Evolutionary conservation across 2,888 invertebrate genomes (phyloP).

Genomic region (Andrena flavipes): DNA sequence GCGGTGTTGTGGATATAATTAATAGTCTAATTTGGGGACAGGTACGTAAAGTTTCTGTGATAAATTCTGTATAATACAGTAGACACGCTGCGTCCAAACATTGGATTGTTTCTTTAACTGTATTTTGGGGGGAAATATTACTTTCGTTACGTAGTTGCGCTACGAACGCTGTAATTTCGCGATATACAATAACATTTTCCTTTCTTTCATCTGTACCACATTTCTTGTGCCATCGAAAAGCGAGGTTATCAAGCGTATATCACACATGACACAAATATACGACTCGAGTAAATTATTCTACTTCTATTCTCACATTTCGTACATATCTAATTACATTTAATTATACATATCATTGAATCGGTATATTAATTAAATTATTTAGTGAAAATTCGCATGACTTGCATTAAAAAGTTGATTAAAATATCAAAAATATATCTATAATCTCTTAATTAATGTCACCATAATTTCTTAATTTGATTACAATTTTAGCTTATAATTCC

Average conservation of each 20-base stretch:
- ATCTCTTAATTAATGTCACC: not conserved
- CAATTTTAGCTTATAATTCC: not conserved
- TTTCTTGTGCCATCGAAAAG: not conserved
- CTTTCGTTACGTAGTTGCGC: not conserved
- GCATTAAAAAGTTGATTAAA: not conserved
- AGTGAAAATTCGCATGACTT: not conserved
- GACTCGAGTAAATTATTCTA: not conserved
- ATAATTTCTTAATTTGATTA: not conserved
- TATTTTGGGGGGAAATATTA: not conserved
- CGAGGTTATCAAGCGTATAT: constrained; percentile 42
- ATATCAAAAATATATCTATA: not conserved
- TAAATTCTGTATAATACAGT: constrained; percentile 5
- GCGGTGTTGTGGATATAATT: constrained; percentile 64
- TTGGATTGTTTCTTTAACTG: not conserved
- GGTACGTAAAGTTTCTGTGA: constrained; percentile 64
- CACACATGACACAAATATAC: not conserved
- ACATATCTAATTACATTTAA: no score
- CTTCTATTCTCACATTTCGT: not conserved
- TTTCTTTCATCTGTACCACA: not conserved
- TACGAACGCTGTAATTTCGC: not conserved
- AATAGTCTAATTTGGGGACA: constrained; percentile 61
- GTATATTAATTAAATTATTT: not conserved
- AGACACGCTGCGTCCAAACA: not conserved
- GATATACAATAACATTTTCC: not conserved
- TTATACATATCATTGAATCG: not conserved